A percentile compares a stretch with the other conserved stretches of the same genome.
These are phyloP conservation scores for Stenopsyche tienmushanensis DNA, from an alignment of 1,140 invertebrate genomes.

Conservation along the genomic window DNA sequence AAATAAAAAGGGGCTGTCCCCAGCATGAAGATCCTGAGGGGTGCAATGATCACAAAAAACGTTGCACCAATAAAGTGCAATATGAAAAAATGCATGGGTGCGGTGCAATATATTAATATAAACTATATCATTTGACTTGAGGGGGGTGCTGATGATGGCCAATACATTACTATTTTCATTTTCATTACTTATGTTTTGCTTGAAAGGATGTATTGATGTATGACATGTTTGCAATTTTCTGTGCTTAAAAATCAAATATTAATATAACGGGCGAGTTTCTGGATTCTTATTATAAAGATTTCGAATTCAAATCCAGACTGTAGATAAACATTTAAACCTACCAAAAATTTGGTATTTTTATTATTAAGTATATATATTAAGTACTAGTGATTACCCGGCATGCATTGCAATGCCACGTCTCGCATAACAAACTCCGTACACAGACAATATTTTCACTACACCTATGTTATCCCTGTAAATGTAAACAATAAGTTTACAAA, in stretches of 20 bases:
- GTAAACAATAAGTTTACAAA: too few relatives aligned
- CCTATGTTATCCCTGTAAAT: too few relatives aligned
- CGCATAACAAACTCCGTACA: too few relatives aligned
- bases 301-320: neutral
- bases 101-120: constrained; percentile 13
- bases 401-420: too few relatives aligned
- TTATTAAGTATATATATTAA: too few relatives aligned
- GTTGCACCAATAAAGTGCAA: neutral
- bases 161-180: too few relatives aligned
- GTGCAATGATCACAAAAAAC: constrained; percentile 5
- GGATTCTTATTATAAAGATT: neutral
- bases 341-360: too few relatives aligned
- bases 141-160: neutral
- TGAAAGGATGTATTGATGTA: neutral
- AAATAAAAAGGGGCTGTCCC: neutral
- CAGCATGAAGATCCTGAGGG: neutral
- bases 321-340: neutral
- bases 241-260: neutral
- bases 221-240: neutral
- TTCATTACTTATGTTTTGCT: too few relatives aligned
- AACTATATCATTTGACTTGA: neutral
- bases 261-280: neutral
- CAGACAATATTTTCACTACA: too few relatives aligned
- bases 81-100: neutral
- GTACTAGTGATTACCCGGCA: too few relatives aligned